phyloP scores from a whole-genome alignment of 2,888 invertebrate genomes.

The Archips xylosteana region DNA sequence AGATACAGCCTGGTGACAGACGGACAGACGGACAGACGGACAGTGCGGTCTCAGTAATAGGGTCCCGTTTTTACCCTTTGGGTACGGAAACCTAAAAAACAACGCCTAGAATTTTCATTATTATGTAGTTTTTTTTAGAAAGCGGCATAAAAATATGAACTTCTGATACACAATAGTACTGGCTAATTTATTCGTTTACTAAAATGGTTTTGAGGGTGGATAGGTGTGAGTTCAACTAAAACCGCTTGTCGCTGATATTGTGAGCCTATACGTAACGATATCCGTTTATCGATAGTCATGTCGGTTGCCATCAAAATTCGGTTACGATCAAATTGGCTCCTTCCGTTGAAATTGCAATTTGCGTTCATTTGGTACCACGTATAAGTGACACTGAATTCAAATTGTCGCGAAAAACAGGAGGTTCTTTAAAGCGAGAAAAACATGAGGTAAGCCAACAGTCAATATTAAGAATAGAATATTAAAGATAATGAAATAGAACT shows the following conservation, averaged over 20 bases:
- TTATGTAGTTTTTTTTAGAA: too few species aligned
- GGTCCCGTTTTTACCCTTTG: too few species aligned
- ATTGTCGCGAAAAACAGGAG: background rate
- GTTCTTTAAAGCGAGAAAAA: background rate
- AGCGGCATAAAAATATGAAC: too few species aligned
- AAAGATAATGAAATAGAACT: background rate
- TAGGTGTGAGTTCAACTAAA: background rate
- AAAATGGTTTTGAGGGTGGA: background rate
- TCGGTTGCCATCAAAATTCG: slow-evolving; percentile 26
- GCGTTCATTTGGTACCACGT: slow-evolving; percentile 8
- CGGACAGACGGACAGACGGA: too few species aligned
- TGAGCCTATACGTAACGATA: slow-evolving; percentile 7
- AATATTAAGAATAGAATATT: background rate
- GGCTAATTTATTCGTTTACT: too few species aligned
- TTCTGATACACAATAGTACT: too few species aligned
- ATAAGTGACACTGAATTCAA: background rate
- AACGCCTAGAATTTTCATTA: too few species aligned
- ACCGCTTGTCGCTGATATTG: background rate
- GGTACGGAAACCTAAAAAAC: too few species aligned
- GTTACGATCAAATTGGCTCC: slow-evolving; percentile 27
- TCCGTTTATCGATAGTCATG: slow-evolving; percentile 37
- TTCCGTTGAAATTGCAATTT: slow-evolving; percentile 30
- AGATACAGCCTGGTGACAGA: too few species aligned
- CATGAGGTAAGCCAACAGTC: background rate
- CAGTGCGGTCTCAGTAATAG: too few species aligned